Percentiles rank a stretch among this genome's conserved stretches.
Evolutionary conservation across 2,113 vertebrate genomes (phyloP).

Genomic region (Tetraodon nigroviridis): DNA sequence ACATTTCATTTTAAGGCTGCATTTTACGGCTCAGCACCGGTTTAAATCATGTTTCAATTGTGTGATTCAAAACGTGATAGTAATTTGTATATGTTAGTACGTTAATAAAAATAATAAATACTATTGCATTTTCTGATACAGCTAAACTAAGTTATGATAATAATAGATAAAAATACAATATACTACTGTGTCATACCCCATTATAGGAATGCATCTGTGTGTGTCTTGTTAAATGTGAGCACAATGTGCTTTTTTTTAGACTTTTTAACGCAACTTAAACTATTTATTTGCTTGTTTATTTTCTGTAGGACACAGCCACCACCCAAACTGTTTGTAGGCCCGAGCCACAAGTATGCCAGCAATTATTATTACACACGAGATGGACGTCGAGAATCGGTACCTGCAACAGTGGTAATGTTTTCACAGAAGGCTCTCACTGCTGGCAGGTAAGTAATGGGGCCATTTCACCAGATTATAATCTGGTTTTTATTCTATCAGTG

Average conservation of each 20-base stretch:
- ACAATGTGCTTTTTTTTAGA: not conserved
- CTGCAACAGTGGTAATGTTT: slow-evolving; percentile 77
- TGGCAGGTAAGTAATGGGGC: slow-evolving; percentile 67
- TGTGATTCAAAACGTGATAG: too few species aligned
- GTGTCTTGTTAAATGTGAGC: too few species aligned
- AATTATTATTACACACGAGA: slow-evolving; percentile 89
- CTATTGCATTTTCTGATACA: too few species aligned
- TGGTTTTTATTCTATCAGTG: not conserved
- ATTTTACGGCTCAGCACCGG: too few species aligned
- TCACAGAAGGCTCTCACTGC: slow-evolving; percentile 77
- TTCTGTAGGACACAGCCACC: slow-evolving; percentile 81
- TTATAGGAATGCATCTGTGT: too few species aligned
- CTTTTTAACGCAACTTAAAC: not conserved
- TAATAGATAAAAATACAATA: too few species aligned
- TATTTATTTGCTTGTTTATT: not conserved
- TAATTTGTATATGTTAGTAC: too few species aligned
- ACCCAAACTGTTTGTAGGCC: slow-evolving; percentile 83
- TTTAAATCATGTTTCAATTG: too few species aligned
- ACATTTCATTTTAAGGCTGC: too few species aligned
- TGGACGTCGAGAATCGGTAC: slow-evolving; percentile 82
- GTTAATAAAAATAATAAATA: too few species aligned
- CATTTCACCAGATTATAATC: not conserved
- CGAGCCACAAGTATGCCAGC: slow-evolving; percentile 82
- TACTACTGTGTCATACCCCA: too few species aligned
- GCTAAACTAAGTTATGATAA: too few species aligned